These are phyloP conservation scores for Pyxicephalus adspersus DNA, from an alignment of 2,113 vertebrate genomes.

Conservation along the genomic window DNA sequence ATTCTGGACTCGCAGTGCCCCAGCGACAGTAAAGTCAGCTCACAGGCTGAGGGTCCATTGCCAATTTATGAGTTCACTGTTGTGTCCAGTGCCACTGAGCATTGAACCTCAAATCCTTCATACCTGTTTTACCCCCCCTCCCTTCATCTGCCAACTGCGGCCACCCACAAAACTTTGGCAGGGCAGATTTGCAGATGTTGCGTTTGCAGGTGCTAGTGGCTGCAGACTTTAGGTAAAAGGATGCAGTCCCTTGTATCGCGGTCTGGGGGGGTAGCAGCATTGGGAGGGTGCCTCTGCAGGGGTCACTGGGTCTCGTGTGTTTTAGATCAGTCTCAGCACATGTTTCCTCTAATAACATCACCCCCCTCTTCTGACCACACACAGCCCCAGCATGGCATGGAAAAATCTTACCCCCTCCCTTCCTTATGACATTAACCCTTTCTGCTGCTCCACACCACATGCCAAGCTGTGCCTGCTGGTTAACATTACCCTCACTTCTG, in stretches of 20 bases:
- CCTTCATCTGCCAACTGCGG: constrained; percentile 38
- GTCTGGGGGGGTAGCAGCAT: not conserved
- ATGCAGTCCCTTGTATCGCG: not conserved
- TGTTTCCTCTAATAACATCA: constrained; percentile 47
- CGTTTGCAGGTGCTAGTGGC: constrained; percentile 25
- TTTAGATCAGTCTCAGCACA: constrained; percentile 22
- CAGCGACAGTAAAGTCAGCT: not conserved
- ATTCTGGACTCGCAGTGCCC: not conserved
- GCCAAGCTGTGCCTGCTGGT: constrained; percentile 9
- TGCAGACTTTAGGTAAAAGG: not conserved
- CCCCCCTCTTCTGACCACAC: constrained; percentile 36
- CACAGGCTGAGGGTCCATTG: no score
- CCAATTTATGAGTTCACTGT: not conserved
- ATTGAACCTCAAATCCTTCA: not conserved
- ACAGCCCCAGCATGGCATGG: constrained; percentile 36
- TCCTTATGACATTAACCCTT: constrained; percentile 5
- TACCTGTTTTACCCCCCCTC: constrained; percentile 15
- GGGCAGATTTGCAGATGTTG: constrained; percentile 39
- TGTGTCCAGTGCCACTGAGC: not conserved
- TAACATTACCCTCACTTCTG: not conserved
- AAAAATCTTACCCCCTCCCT: constrained; percentile 3
- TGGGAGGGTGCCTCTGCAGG: constrained; percentile 4
- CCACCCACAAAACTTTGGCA: constrained; percentile 48
- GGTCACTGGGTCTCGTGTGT: constrained; percentile 43
- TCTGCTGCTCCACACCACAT: constrained; percentile 4